These are phyloP conservation scores for Pachyseris speciosa DNA, from an alignment of 64 coral and sea anemone genomes.

Conservation along the genomic window DNA sequence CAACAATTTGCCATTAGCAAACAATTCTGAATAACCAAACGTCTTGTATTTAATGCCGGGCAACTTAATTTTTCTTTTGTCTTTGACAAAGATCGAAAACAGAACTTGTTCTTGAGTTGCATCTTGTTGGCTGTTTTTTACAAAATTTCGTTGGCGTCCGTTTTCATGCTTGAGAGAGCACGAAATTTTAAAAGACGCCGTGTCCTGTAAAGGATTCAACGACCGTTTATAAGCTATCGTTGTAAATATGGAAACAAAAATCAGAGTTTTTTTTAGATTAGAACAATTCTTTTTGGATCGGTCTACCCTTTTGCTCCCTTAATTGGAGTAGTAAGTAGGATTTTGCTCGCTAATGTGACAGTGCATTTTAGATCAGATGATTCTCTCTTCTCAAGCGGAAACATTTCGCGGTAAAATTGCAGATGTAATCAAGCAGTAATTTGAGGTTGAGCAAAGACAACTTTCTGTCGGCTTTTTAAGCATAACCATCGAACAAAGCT, in stretches of 20 bases:
- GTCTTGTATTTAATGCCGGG: neutral
- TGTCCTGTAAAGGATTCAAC: neutral
- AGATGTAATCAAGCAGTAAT: neutral
- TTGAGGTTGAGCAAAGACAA: neutral
- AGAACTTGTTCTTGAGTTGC: neutral
- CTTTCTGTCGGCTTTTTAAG: neutral
- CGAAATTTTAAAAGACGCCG: slow-evolving; percentile 28
- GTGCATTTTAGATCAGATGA: neutral
- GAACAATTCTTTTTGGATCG: neutral
- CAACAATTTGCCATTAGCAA: neutral
- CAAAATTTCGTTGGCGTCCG: slow-evolving; percentile 52
- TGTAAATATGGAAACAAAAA: slow-evolving; percentile 3
- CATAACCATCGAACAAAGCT: neutral
- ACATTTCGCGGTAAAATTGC: slow-evolving; percentile 18
- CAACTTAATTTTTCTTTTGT: neutral
- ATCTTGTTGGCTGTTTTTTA: neutral
- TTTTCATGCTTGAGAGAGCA: slow-evolving; percentile 77
- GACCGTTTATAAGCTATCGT: neutral
- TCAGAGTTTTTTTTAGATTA: slow-evolving; percentile 21
- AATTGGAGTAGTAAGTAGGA: neutral
- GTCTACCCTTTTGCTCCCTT: neutral
- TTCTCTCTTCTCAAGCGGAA: neutral
- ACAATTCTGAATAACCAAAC: neutral
- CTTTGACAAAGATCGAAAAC: neutral
- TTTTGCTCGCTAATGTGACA: neutral